A percentile compares a stretch with the other conserved stretches of the same genome.
Evolutionary conservation across 2,888 invertebrate species (phyloP).

Genomic region (Phortica okadai): DNA sequence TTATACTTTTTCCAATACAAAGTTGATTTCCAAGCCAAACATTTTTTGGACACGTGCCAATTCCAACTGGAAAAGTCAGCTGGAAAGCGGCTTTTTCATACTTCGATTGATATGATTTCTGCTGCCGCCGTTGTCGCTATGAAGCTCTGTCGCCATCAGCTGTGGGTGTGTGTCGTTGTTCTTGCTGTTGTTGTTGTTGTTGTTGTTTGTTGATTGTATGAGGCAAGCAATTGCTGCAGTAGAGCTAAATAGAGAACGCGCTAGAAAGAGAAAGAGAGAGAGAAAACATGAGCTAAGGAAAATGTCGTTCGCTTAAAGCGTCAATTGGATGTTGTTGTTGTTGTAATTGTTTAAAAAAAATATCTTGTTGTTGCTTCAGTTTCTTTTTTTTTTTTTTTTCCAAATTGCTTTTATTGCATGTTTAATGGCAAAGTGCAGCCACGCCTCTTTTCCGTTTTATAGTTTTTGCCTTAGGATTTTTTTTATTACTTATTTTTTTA

Average conservation of each 20-base stretch:
- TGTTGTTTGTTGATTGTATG: background rate
- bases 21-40: background rate
- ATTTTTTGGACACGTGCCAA: slow-evolving; percentile 59
- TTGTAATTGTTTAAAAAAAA: background rate
- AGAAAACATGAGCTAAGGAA: too few species aligned
- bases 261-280: too few species aligned
- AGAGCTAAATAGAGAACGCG: too few species aligned
- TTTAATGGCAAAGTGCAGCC: too few species aligned
- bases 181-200: background rate
- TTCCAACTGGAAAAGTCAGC: slow-evolving; percentile 45
- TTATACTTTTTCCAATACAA: too few species aligned
- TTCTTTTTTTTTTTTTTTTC: too few species aligned
- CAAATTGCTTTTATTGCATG: too few species aligned
- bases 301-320: background rate
- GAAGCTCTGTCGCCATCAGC: slow-evolving; percentile 51
- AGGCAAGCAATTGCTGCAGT: too few species aligned
- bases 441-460: too few species aligned
- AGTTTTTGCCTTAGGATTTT: too few species aligned
- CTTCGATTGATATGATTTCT: too few species aligned
- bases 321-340: background rate
- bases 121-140: slow-evolving; percentile 27
- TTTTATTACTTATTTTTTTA: too few species aligned
- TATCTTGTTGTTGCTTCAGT: background rate
- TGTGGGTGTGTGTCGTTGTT: slow-evolving; percentile 44
- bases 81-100: slow-evolving; percentile 24